A percentile compares a stretch with the other conserved stretches of the same genome.
phyloP scores from a whole-genome alignment of 2,797 vertebrate genomes.

The Garrulus glandarius region DNA sequence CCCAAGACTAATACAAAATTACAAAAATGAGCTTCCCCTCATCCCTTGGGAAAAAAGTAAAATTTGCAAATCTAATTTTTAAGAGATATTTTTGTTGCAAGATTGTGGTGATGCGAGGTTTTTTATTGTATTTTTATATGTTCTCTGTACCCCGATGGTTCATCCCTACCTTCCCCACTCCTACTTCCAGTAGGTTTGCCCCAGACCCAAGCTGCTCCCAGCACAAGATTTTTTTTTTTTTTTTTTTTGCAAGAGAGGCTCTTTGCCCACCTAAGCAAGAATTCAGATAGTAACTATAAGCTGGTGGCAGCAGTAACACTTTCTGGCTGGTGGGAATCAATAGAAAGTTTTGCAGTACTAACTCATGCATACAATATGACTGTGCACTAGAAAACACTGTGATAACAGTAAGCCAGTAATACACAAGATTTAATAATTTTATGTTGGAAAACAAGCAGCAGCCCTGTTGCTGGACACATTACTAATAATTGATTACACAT shows the following conservation, averaged over 20 bases:
- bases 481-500: neutral
- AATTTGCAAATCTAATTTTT: neutral
- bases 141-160: too few species aligned
- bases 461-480: neutral
- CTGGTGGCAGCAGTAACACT: neutral
- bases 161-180: too few species aligned
- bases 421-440: neutral
- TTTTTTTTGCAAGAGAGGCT: neutral
- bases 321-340: neutral
- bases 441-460: neutral
- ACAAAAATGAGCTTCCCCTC: neutral
- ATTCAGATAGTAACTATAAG: neutral
- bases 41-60: neutral
- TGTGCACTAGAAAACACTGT: neutral
- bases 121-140: too few species aligned
- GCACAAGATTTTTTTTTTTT: too few species aligned
- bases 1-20: neutral
- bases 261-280: neutral
- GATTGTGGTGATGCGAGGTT: too few species aligned
- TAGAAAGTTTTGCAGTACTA: neutral
- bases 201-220: too few species aligned
- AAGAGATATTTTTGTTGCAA: too few species aligned
- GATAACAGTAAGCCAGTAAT: neutral
- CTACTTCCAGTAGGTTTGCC: too few species aligned
- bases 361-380: accelerated